phyloP scores from a whole-genome alignment of 2,888 invertebrate genomes.

The Artemia sinica region DNA sequence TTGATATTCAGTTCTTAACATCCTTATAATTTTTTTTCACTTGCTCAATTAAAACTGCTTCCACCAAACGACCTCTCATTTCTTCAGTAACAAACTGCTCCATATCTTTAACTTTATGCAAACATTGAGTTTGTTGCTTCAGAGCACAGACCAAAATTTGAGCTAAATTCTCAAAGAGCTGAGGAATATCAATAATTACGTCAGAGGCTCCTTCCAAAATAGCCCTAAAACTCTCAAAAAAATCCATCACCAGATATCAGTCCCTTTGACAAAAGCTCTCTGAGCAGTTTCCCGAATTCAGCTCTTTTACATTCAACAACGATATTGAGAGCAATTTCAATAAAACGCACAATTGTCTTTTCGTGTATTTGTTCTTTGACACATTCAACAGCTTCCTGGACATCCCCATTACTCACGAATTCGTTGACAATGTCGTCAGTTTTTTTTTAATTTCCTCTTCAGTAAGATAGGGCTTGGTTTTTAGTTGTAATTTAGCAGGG shows the following conservation, averaged over 20 bases:
- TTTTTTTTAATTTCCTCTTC: too few relatives aligned
- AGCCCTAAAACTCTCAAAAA: conserved; percentile 40
- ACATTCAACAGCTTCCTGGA: conserved; percentile 32
- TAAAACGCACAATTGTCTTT: conserved; percentile 28
- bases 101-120: conserved; percentile 30
- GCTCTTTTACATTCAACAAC: conserved; percentile 33
- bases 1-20: too few relatives aligned
- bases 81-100: conserved; percentile 24
- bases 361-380: conserved; percentile 30
- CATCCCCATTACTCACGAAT: too few relatives aligned
- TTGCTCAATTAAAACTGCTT: too few relatives aligned
- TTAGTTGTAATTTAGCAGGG: too few relatives aligned
- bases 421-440: too few relatives aligned
- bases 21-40: too few relatives aligned
- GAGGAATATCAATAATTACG: conserved; percentile 63
- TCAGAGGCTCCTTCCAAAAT: conserved; percentile 50
- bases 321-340: conserved; percentile 29
- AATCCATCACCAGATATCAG: conserved; percentile 36
- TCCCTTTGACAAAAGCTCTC: conserved; percentile 36
- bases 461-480: too few relatives aligned
- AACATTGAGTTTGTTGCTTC: conserved; percentile 35
- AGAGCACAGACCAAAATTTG: conserved; percentile 46
- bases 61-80: background rate
- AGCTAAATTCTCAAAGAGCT: conserved; percentile 58
- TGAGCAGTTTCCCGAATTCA: conserved; percentile 37